phyloP scores from a whole-genome alignment of 2,888 invertebrate genomes.

The Syritta pipiens region DNA sequence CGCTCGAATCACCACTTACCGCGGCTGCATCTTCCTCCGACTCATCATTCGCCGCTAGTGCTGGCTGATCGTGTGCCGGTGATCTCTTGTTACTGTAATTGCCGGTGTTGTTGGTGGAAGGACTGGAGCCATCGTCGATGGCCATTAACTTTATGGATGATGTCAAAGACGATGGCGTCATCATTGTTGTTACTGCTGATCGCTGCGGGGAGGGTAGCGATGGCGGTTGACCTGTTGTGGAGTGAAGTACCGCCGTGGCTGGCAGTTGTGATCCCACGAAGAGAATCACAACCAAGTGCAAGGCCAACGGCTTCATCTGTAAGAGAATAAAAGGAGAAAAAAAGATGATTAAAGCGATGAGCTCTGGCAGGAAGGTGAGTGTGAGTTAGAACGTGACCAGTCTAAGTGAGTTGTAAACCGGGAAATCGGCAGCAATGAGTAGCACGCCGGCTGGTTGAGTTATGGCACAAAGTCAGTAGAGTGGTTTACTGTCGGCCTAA shows the following conservation, averaged over 20 bases:
- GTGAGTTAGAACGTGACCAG: conserved; percentile 37
- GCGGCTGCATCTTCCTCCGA: conserved; percentile 50
- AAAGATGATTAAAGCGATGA: conserved; percentile 12
- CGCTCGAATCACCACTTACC: conserved; percentile 23
- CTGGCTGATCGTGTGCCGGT: conserved; percentile 60
- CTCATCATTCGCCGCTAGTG: conserved; percentile 23
- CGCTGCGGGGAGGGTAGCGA: conserved; percentile 78
- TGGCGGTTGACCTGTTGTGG: conserved; percentile 77
- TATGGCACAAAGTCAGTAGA: background rate
- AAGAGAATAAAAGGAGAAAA: conserved; percentile 55
- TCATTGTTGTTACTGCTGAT: conserved; percentile 64
- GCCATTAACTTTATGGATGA: conserved; percentile 58
- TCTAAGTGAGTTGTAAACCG: conserved; percentile 2
- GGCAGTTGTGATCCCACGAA: conserved; percentile 70
- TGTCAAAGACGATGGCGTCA: conserved; percentile 70
- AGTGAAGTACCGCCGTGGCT: conserved; percentile 76
- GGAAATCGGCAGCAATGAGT: background rate
- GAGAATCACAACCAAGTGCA: conserved; percentile 77
- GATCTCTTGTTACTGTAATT: conserved; percentile 56
- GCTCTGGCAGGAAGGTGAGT: background rate
- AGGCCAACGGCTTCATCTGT: conserved; percentile 78
- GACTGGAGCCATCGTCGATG: conserved; percentile 30
- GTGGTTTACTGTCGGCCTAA: too few relatives aligned
- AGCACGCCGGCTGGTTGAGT: conserved; percentile 17
- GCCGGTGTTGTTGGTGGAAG: conserved; percentile 10